Base-by-base conservation (phyloP, 2,113 vertebrate species). In the Otolemur garnettii region DNA sequence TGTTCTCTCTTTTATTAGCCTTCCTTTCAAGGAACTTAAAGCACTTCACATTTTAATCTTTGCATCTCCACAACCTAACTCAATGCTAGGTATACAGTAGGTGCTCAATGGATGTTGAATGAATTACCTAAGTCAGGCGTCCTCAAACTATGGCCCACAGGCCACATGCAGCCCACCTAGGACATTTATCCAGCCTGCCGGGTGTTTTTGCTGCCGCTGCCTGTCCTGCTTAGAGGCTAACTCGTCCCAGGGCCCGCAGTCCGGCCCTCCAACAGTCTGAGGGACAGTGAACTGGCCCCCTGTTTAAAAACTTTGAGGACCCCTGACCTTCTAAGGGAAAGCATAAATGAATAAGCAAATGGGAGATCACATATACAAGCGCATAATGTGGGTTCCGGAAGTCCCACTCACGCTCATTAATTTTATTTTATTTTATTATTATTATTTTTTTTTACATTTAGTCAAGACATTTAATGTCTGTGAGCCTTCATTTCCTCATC, bases 31-130 rank as follows among this genome's bases (percentile, higher is more conserved):
- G 33, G 33, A 92, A 9, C 77, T 86, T n/a, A 24, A 35, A 33
- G 50, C 11, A 90, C 50, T 80, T 42, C 24, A 71, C 30, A 15
- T 74, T 89, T 91, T 88, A 42, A 33, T 69, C 80, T 72, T 59
- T 60, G n/a, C 21, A 72, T 50, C 22, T 14, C 33, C 28, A 60
- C 68, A 77, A 79, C 26, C 33, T 69, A 87, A 81, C 26, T 72
- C 78, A 59, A 19, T 18, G 10, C 38, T 80, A 78, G n/a, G 45
- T 75, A 66, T 45, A 74, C 0, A 86, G 68, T 28, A 92, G 50
- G 60, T 72, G 9, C 38, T 89, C 50, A 57, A 5, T 11, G 45
- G 50, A 80, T 57, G 14, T 35, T 50, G 26, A 87, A 68, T 57
- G 33, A 60, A 81, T 84, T 12, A 66, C 77, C n/a, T 38, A 38